These are phyloP conservation scores for Catharus minimus DNA, from an alignment of 2,113 vertebrate species.

Conservation along the genomic window DNA sequence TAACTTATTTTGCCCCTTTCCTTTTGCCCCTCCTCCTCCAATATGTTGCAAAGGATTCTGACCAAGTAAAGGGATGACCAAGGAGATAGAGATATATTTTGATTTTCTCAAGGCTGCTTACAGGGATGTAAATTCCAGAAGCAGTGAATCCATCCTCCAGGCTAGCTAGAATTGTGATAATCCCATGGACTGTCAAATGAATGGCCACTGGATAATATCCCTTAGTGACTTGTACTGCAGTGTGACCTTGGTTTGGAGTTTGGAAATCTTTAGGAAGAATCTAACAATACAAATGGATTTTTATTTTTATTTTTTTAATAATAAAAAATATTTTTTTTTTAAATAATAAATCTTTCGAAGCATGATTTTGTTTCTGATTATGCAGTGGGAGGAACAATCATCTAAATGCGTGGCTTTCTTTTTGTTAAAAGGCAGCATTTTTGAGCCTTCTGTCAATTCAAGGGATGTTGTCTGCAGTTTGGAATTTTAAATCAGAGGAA, in stretches of 20 bases:
- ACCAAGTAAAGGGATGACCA: not conserved
- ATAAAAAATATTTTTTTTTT: not conserved
- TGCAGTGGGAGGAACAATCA: not conserved
- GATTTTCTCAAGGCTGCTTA: not conserved
- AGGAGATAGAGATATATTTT: not conserved
- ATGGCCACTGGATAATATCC: not conserved
- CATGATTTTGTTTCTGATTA: not conserved
- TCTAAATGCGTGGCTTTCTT: not conserved
- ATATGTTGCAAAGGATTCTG: not conserved
- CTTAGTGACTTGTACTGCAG: not conserved
- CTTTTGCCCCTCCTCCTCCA: not conserved
- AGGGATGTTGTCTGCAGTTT: not conserved
- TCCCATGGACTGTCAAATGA: not conserved
- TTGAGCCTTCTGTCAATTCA: not conserved
- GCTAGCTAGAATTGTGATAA: not conserved
- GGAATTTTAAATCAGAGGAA: not conserved
- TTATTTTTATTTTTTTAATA: not conserved
- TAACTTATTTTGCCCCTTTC: not conserved
- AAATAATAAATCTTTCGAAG: not conserved
- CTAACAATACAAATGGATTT: rapidly evolving
- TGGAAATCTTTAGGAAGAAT: not conserved
- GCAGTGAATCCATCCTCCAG: not conserved
- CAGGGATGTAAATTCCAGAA: not conserved
- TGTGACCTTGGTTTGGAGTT: too few relatives aligned
- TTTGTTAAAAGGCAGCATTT: not conserved